phyloP scores from a whole-genome alignment of 2,113 vertebrate genomes.

The Theristicus caerulescens region DNA sequence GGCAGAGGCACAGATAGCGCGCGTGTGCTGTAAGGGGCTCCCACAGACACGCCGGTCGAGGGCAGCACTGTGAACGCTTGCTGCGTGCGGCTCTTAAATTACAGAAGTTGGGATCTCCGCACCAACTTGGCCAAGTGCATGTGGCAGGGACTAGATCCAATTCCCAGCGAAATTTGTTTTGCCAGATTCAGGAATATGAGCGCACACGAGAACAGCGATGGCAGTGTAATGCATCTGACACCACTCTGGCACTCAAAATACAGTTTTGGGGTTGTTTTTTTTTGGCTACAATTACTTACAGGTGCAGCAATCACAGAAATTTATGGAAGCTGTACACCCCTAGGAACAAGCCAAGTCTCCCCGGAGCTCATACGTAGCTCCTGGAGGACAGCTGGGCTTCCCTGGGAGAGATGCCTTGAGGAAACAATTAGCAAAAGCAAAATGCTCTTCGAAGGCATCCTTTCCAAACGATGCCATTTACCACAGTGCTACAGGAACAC shows the following conservation, averaged over 20 bases:
- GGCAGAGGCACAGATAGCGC: not conserved
- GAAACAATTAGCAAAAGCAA: not conserved
- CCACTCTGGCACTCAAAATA: not conserved
- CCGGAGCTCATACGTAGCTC: not conserved
- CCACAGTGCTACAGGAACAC: not conserved
- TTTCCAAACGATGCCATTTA: not conserved
- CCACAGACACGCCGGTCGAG: fast-evolving
- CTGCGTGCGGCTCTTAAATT: not conserved
- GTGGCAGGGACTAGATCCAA: not conserved
- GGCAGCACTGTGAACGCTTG: not conserved
- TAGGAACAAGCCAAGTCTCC: not conserved
- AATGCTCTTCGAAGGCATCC: not conserved
- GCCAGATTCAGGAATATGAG: not conserved
- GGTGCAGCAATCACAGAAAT: not conserved
- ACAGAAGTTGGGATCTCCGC: not conserved
- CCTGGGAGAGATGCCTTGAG: not conserved
- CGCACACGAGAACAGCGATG: not conserved
- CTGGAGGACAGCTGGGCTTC: not conserved
- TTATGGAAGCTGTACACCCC: not conserved
- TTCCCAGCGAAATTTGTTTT: not conserved
- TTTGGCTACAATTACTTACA: not conserved
- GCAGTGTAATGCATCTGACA: not conserved
- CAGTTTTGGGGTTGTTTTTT: fast-evolving
- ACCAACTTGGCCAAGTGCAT: fast-evolving
- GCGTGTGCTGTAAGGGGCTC: not conserved